Evolutionary conservation across 1,140 invertebrate genomes (phyloP).

Genomic region (Episyrphus balteatus): DNA sequence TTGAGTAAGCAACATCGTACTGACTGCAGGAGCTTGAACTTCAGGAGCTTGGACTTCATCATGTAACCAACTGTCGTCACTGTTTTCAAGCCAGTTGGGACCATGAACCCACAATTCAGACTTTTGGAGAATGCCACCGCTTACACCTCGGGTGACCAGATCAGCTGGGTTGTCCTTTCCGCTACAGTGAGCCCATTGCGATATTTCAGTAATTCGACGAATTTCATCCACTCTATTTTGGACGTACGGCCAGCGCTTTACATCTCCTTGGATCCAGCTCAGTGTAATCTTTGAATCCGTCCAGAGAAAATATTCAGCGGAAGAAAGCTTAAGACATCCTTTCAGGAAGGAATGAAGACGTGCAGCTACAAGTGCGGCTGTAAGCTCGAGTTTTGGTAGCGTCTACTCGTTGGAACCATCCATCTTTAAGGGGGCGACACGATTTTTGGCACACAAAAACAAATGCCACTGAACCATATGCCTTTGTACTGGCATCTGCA

Average conservation of each 20-base stretch:
- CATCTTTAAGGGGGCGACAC: no score
- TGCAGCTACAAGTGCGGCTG: constrained; percentile 19
- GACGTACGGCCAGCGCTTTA: constrained; percentile 11
- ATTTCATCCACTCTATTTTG: constrained; percentile 17
- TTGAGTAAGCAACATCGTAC: background rate
- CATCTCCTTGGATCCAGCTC: background rate
- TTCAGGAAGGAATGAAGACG: constrained; percentile 5
- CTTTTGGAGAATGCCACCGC: background rate
- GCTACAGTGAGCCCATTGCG: constrained; percentile 16
- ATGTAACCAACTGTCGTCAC: background rate
- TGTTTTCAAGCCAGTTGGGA: background rate
- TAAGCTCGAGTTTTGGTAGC: constrained; percentile 26
- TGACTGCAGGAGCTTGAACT: background rate
- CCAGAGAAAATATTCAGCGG: background rate
- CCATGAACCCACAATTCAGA: background rate
- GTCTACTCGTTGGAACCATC: constrained; percentile 5
- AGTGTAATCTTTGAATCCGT: constrained; percentile 4
- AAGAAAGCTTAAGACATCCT: background rate
- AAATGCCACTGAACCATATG: no score
- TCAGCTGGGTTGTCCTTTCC: constrained; percentile 15
- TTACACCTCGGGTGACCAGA: background rate
- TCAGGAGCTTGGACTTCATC: background rate
- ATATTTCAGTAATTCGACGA: constrained; percentile 5
- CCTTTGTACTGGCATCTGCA: no score
- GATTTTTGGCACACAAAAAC: no score